These are phyloP conservation scores for Uria lomvia DNA, from an alignment of 2,113 vertebrate species.

Conservation along the genomic window DNA sequence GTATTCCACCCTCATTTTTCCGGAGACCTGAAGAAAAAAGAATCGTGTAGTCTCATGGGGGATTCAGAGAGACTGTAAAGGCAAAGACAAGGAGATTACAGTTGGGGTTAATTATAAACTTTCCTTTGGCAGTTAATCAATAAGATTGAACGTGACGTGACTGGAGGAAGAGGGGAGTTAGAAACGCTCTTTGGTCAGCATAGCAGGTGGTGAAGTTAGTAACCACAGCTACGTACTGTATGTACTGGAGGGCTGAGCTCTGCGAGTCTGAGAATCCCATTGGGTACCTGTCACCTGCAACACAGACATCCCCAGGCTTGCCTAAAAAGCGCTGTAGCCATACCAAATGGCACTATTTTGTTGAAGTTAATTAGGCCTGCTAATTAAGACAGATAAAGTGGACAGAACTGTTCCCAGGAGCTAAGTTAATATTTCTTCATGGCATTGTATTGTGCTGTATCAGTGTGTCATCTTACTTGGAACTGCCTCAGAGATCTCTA, in stretches of 20 bases:
- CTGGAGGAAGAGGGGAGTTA: not conserved
- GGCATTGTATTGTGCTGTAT: not conserved
- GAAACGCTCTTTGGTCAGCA: not conserved
- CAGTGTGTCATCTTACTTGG: not conserved
- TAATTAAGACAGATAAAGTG: not conserved
- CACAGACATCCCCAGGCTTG: not conserved
- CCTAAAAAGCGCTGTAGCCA: not conserved
- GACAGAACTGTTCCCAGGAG: not conserved
- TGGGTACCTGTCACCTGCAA: not conserved
- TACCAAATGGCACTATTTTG: not conserved
- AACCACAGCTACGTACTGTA: not conserved
- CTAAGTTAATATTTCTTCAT: not conserved
- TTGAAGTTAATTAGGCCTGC: not conserved
- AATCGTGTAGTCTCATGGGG: not conserved
- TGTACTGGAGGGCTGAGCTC: not conserved
- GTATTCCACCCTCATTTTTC: not conserved
- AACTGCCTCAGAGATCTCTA: not conserved
- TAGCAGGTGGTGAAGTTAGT: not conserved
- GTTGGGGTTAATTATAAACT: not conserved
- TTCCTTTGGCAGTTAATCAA: not conserved
- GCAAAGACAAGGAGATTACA: not conserved
- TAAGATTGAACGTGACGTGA: not conserved
- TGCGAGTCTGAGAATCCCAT: fast-evolving
- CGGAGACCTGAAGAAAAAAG: not conserved
- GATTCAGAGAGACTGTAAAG: not conserved